phyloP scores from a whole-genome alignment of 2,113 vertebrate species.

The Athene cunicularia region DNA sequence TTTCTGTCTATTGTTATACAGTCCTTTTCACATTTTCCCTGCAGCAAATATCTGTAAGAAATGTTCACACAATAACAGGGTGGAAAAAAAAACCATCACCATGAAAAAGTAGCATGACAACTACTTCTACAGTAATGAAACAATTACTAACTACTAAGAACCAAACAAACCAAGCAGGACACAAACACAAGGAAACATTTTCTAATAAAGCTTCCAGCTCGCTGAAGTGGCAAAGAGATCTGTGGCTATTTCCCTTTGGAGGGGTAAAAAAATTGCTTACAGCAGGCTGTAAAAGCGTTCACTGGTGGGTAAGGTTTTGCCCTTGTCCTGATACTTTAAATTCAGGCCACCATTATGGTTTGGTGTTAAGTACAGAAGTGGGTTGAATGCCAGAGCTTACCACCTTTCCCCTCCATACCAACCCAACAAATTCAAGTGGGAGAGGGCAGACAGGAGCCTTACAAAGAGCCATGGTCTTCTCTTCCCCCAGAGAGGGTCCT shows the following conservation, averaged over 20 bases:
- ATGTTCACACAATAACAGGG: neutral
- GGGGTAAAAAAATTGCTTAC: neutral
- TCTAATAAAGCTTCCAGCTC: neutral
- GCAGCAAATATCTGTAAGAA: neutral
- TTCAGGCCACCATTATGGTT: neutral
- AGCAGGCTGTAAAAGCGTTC: neutral
- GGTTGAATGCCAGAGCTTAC: neutral
- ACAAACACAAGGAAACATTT: neutral
- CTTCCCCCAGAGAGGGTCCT: accelerated
- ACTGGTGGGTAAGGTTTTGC: neutral
- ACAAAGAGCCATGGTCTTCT: neutral
- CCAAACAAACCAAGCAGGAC: neutral
- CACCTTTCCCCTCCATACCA: neutral
- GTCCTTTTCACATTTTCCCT: neutral
- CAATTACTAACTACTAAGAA: constrained; percentile 6
- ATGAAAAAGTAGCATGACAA: neutral
- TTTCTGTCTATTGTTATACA: neutral
- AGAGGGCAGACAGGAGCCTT: neutral
- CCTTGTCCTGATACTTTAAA: neutral
- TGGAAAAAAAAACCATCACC: neutral
- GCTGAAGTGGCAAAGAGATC: neutral
- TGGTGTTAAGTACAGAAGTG: neutral
- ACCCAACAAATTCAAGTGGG: neutral
- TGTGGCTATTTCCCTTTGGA: neutral
- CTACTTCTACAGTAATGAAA: constrained; percentile 14